Conservation (phyloP, 2,888 invertebrate genomes). For the Cheilosia scutellata region DNA sequence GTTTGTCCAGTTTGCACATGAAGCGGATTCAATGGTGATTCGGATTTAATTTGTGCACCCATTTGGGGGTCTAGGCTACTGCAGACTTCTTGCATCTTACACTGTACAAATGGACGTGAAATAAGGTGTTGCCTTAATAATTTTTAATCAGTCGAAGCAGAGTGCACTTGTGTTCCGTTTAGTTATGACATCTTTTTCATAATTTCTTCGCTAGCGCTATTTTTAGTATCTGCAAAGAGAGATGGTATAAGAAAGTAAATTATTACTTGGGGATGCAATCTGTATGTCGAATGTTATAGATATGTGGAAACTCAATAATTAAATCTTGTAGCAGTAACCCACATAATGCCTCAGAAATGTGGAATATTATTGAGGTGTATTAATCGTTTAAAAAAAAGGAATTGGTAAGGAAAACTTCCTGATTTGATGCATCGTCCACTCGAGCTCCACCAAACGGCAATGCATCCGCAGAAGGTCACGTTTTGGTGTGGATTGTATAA, state of each 20-base stretch:
- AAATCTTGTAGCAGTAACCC: too few relatives aligned
- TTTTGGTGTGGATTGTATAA: too few relatives aligned
- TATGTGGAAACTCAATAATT: too few relatives aligned
- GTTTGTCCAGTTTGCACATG: constrained; percentile 83
- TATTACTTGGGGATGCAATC: too few relatives aligned
- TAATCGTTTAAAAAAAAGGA: too few relatives aligned
- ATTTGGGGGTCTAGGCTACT: constrained; percentile 83
- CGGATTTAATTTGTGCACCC: constrained; percentile 84
- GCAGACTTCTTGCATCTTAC: constrained; percentile 84
- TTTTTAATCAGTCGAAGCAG: constrained; percentile 51
- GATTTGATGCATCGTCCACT: too few relatives aligned
- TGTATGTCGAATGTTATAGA: too few relatives aligned
- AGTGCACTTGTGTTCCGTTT: constrained; percentile 17
- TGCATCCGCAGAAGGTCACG: too few relatives aligned
- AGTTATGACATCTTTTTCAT: constrained; percentile 70
- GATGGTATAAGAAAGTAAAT: not conserved
- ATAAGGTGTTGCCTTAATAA: constrained; percentile 13
- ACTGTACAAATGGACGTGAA: constrained; percentile 37
- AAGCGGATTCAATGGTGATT: constrained; percentile 83
- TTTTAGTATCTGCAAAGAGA: constrained; percentile 36
- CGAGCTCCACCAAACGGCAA: too few relatives aligned
- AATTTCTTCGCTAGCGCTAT: not conserved
- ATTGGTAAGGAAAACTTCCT: too few relatives aligned
- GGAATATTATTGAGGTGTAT: too few relatives aligned
- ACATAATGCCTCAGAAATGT: too few relatives aligned